Percentiles rank a stretch among this genome's conserved stretches.
Evolutionary conservation across 2,113 vertebrate genomes (phyloP).

Genomic region (Trichomycterus rosablanca): DNA sequence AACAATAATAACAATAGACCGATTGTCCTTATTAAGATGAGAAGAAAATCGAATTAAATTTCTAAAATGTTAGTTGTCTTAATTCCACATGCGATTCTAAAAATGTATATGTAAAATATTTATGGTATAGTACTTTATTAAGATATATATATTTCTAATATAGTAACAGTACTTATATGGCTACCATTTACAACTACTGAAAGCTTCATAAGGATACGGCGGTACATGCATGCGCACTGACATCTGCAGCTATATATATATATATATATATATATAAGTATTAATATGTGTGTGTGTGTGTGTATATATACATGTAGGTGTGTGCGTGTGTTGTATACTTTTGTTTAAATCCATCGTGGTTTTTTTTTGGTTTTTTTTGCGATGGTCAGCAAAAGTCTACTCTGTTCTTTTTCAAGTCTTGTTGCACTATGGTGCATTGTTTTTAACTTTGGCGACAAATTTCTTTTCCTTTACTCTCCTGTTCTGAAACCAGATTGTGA

Average conservation of each 20-base stretch:
- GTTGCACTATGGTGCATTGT: constrained; percentile 61
- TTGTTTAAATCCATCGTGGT: constrained; percentile 32
- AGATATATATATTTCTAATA: constrained; percentile 46
- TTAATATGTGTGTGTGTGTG: too few species aligned
- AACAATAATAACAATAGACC: too few species aligned
- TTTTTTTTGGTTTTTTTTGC: constrained; percentile 21
- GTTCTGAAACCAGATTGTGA: constrained; percentile 98
- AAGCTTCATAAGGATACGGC: constrained; percentile 37
- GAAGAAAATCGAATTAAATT: too few species aligned
- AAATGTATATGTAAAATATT: constrained; percentile 41
- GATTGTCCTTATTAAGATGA: too few species aligned
- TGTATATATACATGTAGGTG: too few species aligned
- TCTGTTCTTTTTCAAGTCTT: background rate
- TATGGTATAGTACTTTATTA: constrained; percentile 31
- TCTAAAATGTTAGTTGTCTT: too few species aligned
- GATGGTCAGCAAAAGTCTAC: background rate
- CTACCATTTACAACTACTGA: constrained; percentile 30
- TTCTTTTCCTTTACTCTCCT: constrained; percentile 93
- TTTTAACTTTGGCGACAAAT: constrained; percentile 86
- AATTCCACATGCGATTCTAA: too few species aligned
- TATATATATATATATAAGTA: too few species aligned
- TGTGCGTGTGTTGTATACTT: constrained; percentile 42
- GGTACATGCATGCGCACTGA: constrained; percentile 57
- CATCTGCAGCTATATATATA: constrained; percentile 55
- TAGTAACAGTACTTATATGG: constrained; percentile 50